Evolutionary conservation across 1,140 invertebrate species (phyloP).

Genomic region (Phenacoccus solenopsis): DNA sequence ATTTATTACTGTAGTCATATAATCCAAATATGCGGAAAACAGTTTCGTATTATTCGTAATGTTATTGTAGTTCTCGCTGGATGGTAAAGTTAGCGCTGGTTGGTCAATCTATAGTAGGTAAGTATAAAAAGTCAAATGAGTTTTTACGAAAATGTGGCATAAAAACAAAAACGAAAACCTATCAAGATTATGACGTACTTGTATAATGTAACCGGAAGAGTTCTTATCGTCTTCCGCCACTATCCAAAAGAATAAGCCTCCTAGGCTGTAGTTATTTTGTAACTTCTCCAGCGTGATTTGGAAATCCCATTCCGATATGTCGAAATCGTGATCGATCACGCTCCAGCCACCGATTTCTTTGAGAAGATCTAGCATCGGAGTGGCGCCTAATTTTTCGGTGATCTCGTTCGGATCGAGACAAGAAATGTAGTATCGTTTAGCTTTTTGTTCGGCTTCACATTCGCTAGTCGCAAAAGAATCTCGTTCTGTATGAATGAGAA

Average conservation of each 20-base stretch:
- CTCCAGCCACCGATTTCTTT: slow-evolving; percentile 64
- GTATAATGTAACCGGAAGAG: slow-evolving; percentile 73
- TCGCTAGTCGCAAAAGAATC: slow-evolving; percentile 44
- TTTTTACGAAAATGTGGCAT: slow-evolving; percentile 21
- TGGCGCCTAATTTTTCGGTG: slow-evolving; percentile 64
- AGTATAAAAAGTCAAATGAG: no score
- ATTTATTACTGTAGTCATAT: slow-evolving; percentile 69
- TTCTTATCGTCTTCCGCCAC: slow-evolving; percentile 89
- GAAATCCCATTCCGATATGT: slow-evolving; percentile 55
- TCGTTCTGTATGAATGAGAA: slow-evolving; percentile 34
- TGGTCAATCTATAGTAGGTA: slow-evolving; percentile 71
- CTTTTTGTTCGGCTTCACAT: slow-evolving; percentile 74
- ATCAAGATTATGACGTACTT: slow-evolving; percentile 38
- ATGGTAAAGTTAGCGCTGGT: slow-evolving; percentile 76
- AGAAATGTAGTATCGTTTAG: slow-evolving; percentile 78
- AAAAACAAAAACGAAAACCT: slow-evolving; percentile 1
- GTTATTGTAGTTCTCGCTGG: slow-evolving; percentile 84
- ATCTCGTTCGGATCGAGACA: slow-evolving; percentile 89
- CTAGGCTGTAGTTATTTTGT: slow-evolving; percentile 77
- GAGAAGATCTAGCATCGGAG: slow-evolving; percentile 67
- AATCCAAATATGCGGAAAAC: slow-evolving; percentile 72
- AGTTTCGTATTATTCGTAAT: slow-evolving; percentile 61
- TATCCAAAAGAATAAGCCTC: slow-evolving; percentile 77
- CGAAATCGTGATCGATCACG: slow-evolving; percentile 42
- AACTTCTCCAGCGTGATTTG: slow-evolving; percentile 62